Evolutionary conservation across 2,888 invertebrate genomes (phyloP), one percentile per base, ranked within the genome.

Genomic region (Pimpla rufipes): DNA sequence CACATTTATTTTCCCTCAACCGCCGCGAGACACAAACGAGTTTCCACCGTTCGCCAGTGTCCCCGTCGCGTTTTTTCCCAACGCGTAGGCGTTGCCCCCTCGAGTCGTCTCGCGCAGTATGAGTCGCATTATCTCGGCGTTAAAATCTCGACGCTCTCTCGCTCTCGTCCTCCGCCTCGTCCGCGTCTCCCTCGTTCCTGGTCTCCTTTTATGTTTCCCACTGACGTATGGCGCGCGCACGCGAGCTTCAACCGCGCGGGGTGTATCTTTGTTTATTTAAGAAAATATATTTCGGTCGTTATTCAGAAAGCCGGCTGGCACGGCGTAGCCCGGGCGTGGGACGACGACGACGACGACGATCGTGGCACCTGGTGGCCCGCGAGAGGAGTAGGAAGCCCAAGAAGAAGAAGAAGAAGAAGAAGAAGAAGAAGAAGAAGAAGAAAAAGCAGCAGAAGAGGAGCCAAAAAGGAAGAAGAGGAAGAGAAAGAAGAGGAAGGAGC

Each of bases 261-360:
- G 85, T 79, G 87, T 88, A 90, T 90, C 90, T 89, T 90, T 91
- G 91, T 92, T 91, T 90, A 90, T 90, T 87, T 88, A 89, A 90
- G 88, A 92, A 92, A 91, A 90, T 91, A 90, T 90, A 92, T 91
- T 90, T 89, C 87, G 87, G 87, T 90, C 90, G 90, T 92, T 91
- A 91, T 91, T 92, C 91, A 91, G 88, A 88, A 88, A 85, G 85
- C 85, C 85, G 84, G 85, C 85, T 85, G 84, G 85, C 85, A 74
- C 84, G 85, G 84, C 81, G 78, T 82, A 73, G 52, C 47, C 57
- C 55, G 57, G 52, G 85, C 84, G 85, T 85, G 86, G 79, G 84
- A 84, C 86, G 80, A 80, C 82, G 81, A 84, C 29, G 29, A 29
- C 29, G 29, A 29, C 29, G 29, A 29, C 29, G 29, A 29, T 73